Evolutionary conservation across 2,797 vertebrate genomes (phyloP), one percentile per base, ranked within the genome.

Genomic region (Denticeps clupeoides): DNA sequence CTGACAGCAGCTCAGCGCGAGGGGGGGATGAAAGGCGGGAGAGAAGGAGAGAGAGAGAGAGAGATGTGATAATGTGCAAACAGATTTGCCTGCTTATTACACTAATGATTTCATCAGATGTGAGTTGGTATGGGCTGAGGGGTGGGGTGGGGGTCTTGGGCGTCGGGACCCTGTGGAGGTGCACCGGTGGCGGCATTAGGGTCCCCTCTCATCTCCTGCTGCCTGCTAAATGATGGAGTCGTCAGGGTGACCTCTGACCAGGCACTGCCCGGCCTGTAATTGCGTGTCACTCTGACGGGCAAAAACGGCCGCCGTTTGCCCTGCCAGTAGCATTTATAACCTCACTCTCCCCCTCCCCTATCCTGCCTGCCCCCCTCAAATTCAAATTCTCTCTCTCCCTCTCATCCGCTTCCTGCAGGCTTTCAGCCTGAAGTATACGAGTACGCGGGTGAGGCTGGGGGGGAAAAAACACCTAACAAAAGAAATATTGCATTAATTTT

Each of bases 401-500:
- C 26, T 31, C 5, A 50, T 11, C n/a, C 25, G 26, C 44, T 44
- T 37, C 45, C 25, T 40, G 43, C 49, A 32, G 37, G 12, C 27
- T 29, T 53, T 25, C 44, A 35, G 49, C 53, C 54, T 1, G 23
- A 66, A 56, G 58, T 54, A 41, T 22, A 41, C 43, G 52, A 55
- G 60, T 56, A 38, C 58, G 21, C 31, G 22, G 18, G 6, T 13
- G 23, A 43, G 6, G 18, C 11, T 21, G 43, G 11, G 26, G 19
- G 10, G 6, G 52, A 16, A 33, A 71, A 74, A 80, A 51, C 81
- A 81, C 81, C 81, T 84, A 90, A 93, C 87, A 92, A 93, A 96
- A 91, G 88, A 93, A 92, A 88, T 86, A 95, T 93, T 87, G 83
- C 90, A 94, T 94, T 93, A 88, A 93, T 96, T 96, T 94, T 82